These are phyloP conservation scores for Strigamia maritima DNA, from an alignment of 2,888 invertebrate species.

Conservation along the genomic window DNA sequence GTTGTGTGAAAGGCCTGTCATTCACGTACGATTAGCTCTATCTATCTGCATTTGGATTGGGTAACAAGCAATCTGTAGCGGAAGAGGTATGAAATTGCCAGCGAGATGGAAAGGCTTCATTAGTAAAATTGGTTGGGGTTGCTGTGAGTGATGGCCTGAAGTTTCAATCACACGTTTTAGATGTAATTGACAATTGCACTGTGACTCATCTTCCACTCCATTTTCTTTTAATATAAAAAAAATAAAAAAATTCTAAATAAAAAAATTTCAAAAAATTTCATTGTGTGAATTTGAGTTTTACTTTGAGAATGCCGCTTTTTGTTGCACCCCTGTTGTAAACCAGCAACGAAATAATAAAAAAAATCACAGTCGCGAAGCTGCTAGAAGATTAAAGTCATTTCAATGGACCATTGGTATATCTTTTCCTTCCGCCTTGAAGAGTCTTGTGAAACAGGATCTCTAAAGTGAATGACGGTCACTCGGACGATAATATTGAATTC, in stretches of 20 bases:
- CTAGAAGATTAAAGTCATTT: neutral
- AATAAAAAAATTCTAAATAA: no score
- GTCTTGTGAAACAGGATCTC: neutral
- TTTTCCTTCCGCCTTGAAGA: neutral
- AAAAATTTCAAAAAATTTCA: no score
- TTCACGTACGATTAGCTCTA: neutral
- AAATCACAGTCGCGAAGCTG: neutral
- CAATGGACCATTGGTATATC: neutral
- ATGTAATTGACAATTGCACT: neutral
- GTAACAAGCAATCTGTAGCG: neutral
- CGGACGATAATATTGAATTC: neutral
- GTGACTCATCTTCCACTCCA: neutral
- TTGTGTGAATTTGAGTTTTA: neutral
- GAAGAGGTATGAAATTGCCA: neutral
- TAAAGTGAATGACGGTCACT: neutral
- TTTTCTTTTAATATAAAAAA: neutral
- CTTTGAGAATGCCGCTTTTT: neutral
- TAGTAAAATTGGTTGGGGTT: constrained; percentile 4
- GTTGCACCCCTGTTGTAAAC: neutral
- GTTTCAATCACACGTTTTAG: neutral
- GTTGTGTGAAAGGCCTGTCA: neutral
- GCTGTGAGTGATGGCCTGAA: neutral
- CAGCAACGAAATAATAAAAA: neutral
- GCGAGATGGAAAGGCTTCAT: neutral
- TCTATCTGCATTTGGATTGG: constrained; percentile 4